These are phyloP conservation scores for Geococcyx californianus DNA, from an alignment of 2,113 vertebrate species.

Conservation along the genomic window DNA sequence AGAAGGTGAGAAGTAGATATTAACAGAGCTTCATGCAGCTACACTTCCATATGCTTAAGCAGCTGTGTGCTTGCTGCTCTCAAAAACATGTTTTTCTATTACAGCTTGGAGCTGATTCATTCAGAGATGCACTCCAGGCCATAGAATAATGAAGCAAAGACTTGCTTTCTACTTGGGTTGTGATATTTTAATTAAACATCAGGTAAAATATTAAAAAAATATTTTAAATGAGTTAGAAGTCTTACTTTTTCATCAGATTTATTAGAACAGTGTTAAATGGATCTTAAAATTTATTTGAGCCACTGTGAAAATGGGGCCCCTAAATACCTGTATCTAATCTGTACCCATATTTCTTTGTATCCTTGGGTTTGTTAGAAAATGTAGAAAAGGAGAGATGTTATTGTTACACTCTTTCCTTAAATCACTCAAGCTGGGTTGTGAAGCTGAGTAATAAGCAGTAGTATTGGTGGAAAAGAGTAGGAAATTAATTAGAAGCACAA, in stretches of 20 bases:
- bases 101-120: background rate
- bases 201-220: background rate
- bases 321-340: background rate
- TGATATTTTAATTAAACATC: conserved; percentile 6
- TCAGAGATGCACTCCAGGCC: background rate
- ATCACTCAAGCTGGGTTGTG: background rate
- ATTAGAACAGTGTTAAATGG: background rate
- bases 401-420: background rate
- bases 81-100: background rate
- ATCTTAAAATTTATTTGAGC: background rate
- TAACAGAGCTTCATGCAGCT: background rate
- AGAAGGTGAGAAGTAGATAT: conserved; percentile 14
- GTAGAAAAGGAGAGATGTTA: background rate
- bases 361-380: background rate
- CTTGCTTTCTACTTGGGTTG: background rate
- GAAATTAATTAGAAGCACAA: background rate
- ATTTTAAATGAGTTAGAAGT: background rate
- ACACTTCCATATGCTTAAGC: conserved; percentile 33
- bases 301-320: background rate
- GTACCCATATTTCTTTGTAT: background rate
- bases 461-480: background rate
- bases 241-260: background rate
- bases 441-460: background rate
- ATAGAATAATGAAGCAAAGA: background rate
- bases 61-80: conserved; percentile 21